Evolutionary conservation across 2,797 vertebrate species (phyloP), one percentile per base, ranked within the genome.

Genomic region (Phataginus tricuspis): DNA sequence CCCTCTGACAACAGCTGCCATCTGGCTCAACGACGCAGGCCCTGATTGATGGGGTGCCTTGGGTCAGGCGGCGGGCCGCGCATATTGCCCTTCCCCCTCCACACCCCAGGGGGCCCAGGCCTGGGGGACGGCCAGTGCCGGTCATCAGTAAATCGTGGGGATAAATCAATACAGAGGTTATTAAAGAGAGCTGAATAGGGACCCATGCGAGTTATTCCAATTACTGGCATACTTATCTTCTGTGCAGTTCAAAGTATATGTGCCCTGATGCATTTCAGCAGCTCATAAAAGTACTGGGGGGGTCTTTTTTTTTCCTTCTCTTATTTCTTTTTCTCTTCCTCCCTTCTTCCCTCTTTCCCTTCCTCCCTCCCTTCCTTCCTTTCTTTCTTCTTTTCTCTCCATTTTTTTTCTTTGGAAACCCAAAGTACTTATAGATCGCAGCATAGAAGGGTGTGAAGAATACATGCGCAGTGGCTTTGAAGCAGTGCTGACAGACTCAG

Each of bases 241-340:
- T 83, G 94, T 63, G 79, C 71, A 89, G 95, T 97, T 98, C 96
- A 97, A 98, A 98, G 97, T 69, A 45, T 86, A 59, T 31, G 80
- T 74, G 77, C 88, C 77, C 83, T 97, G 96, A 95, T 90, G 92
- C 90, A 96, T 98, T 98, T 98, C 95, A 98, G 92, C 97, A 97
- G 96, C 97, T 97, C 97, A 97, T 98, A 98, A 98, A 98, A 97
- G 94, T 96, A 94, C 72, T 95, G 49, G 42, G 89, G 23, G 8
- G 13, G 42, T 96, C 42, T 45, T 0, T 78, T 91, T 80, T 1
- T 71, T 57, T 42, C 7, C 63, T 93, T 93, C 97, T 88, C 95
- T 63, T 0, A 27, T 37, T 19, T 57, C 11, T 25, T 13, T 75
- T 15, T 34, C 13, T 49, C 7, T 45, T 45, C 45, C 45, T 45